Evolutionary conservation across 1,140 invertebrate genomes (phyloP).

Genomic region (Drosophila bifasciata): DNA sequence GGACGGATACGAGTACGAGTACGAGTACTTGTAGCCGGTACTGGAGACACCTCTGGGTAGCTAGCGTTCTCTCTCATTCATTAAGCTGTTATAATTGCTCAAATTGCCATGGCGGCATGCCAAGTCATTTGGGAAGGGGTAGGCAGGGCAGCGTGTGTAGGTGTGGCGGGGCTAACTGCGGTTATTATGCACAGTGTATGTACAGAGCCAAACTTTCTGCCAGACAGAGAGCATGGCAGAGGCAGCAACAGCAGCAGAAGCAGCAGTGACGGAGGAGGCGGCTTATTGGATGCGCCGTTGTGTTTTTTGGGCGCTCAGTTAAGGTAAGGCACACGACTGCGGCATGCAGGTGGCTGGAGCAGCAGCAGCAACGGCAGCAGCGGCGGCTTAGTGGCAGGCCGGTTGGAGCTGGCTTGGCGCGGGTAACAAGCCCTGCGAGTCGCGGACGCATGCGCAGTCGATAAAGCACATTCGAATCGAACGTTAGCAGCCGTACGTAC

Average conservation of each 20-base stretch:
- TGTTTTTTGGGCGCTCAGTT: constrained; percentile 46
- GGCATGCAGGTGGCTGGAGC: constrained; percentile 61
- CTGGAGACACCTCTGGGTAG: constrained; percentile 55
- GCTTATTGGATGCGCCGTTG: constrained; percentile 51
- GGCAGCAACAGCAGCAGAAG: constrained; percentile 8
- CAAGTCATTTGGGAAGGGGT: constrained; percentile 37
- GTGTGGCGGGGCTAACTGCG: constrained; percentile 21
- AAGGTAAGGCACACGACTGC: constrained; percentile 45
- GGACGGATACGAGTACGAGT: neutral
- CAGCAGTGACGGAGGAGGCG: neutral
- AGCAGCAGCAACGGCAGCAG: constrained; percentile 9
- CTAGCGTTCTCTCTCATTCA: constrained; percentile 44
- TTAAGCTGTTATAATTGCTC: constrained; percentile 68
- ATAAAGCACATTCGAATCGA: constrained; percentile 79
- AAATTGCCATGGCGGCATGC: constrained; percentile 67
- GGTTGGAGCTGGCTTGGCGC: constrained; percentile 42
- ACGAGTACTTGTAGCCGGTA: constrained; percentile 38
- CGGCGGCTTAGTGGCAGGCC: constrained; percentile 8
- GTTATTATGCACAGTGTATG: constrained; percentile 72
- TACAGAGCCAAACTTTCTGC: constrained; percentile 36
- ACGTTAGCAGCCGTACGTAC: constrained; percentile 69
- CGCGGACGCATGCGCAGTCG: constrained; percentile 72
- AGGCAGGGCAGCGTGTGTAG: neutral
- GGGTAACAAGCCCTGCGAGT: constrained; percentile 72
- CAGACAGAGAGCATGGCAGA: constrained; percentile 4